phyloP scores from a whole-genome alignment of 2,113 vertebrate species.

The Rhombomys opimus region DNA sequence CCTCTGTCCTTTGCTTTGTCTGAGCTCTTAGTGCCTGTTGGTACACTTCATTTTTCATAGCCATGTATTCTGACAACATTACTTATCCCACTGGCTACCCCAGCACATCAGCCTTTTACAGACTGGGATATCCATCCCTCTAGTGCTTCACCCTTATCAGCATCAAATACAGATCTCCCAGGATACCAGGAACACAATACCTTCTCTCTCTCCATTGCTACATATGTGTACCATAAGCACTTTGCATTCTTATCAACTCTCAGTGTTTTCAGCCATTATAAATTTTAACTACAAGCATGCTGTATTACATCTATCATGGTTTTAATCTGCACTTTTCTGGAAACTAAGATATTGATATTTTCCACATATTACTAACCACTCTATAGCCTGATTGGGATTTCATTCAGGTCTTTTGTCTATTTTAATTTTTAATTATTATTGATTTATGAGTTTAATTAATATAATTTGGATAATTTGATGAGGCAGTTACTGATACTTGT shows the following conservation, averaged over 20 bases:
- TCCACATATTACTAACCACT: not conserved
- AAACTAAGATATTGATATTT: not conserved
- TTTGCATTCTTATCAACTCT: not conserved
- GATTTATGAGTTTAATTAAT: not conserved
- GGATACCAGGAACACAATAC: not conserved
- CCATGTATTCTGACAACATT: not conserved
- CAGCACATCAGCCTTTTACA: not conserved
- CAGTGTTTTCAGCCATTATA: not conserved
- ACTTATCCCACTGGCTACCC: not conserved
- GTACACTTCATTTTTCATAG: not conserved
- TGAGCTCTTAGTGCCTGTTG: not conserved
- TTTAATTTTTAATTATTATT: slow-evolving; percentile 13
- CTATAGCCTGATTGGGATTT: not conserved
- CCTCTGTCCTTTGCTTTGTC: not conserved
- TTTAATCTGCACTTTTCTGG: not conserved
- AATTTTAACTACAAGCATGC: not conserved
- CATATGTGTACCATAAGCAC: not conserved
- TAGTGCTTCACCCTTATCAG: not conserved
- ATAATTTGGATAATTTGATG: not conserved
- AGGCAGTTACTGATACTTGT: not conserved
- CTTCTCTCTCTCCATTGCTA: not conserved
- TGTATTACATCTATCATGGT: not conserved
- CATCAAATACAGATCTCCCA: not conserved
- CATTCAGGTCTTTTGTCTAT: not conserved
- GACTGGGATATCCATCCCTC: not conserved